Evolutionary conservation across 2,113 vertebrate genomes (phyloP), one percentile per base, ranked within the genome.

Genomic region (Pelvicachromis taeniatus): DNA sequence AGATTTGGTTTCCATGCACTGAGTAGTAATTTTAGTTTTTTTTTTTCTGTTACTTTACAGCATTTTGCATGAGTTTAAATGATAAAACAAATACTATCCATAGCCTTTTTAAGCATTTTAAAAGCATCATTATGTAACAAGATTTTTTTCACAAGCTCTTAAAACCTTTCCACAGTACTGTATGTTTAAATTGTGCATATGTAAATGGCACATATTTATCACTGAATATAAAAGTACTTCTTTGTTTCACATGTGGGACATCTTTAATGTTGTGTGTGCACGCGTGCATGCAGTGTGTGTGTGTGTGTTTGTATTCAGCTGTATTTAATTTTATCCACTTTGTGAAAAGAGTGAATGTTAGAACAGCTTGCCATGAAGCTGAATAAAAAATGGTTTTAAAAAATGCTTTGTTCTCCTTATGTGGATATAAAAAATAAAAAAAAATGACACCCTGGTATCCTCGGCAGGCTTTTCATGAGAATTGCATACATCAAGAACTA

Each of bases 371-470:
- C 26, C 38, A 29, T 70, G 63, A 84, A 61, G 16, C 19, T 56
- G 53, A 50, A 58, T 85, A 42, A 78, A 68, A 63, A 78, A 63
- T 3, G 2, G 63, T 63, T 33, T 53, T 0, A 14, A 63, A 78
- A 87, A 78, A 85, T 40, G 23, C 21, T n/a, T 54, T 78, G 16
- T 79, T 70, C 63, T 77, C 26, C 70, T 82, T 31, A 80, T 68
- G 73, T 78, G 61, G 54, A 82, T 80, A 79, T 42, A 82, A 75
- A 70, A 84, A 65, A 7, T 70, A 73, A 81, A 29, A 81, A 61
- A 59, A 87, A 78, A 3, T 77, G 82, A 92, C 87, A 86, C 53
- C 40, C 83, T 35, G 17, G 81, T 83, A 31, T 77, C 45, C 70
- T 86, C 61, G 52, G 79, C 55, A 80, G 80, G 80, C 65, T 9